phyloP scores from a whole-genome alignment of 2,888 invertebrate species.

The Ectobius pallidus region DNA sequence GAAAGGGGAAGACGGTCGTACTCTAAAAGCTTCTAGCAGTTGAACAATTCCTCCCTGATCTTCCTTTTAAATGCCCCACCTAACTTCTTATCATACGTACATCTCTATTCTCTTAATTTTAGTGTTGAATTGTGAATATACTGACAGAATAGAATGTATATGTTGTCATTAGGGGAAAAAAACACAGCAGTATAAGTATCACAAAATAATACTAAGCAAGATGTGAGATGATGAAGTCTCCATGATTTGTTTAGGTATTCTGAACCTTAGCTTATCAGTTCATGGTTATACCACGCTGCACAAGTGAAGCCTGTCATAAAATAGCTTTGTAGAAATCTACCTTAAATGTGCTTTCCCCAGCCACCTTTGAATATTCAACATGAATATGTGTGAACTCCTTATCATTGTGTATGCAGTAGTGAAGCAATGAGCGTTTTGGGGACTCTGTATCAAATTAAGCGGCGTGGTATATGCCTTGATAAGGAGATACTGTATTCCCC shows the following conservation, averaged over 20 bases:
- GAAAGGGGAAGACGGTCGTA: conserved; percentile 8
- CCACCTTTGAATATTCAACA: not conserved
- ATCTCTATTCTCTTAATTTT: conserved; percentile 10
- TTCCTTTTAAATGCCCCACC: not conserved
- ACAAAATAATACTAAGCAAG: not conserved
- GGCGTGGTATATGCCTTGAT: conserved; percentile 21
- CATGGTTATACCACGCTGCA: conserved; percentile 17
- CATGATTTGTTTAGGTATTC: conserved; percentile 27
- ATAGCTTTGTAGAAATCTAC: not conserved
- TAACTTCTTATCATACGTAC: not conserved
- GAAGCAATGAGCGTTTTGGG: not conserved
- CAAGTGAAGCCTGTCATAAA: not conserved
- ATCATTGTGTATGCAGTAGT: not conserved
- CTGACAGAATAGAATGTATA: conserved; percentile 13
- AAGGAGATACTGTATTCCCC: conserved; percentile 18
- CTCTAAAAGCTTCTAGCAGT: conserved; percentile 10
- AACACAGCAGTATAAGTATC: not conserved
- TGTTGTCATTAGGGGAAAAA: not conserved
- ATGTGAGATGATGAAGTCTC: conserved; percentile 32
- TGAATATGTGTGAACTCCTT: not conserved
- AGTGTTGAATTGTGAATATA: conserved; percentile 31
- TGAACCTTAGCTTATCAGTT: conserved; percentile 32
- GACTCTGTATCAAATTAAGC: not conserved
- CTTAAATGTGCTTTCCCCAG: not conserved
- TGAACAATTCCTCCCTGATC: not conserved